phyloP scores from a whole-genome alignment of 2,797 vertebrate genomes.

The Xerus rutilus region DNA sequence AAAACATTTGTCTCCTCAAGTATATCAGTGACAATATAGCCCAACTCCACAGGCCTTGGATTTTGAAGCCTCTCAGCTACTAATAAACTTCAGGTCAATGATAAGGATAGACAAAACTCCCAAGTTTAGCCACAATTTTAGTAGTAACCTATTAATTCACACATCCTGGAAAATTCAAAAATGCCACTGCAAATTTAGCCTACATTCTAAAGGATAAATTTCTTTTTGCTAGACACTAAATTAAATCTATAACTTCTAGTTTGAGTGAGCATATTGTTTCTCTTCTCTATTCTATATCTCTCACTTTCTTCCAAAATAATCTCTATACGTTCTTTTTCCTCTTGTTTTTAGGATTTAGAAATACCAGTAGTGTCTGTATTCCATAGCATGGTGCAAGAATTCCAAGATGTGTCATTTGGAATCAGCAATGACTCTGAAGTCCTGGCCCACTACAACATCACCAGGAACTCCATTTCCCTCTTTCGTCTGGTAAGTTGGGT shows the following conservation, averaged over 20 bases:
- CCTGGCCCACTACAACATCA: conserved; percentile 89
- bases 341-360: conserved; percentile 89
- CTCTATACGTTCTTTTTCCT: neutral
- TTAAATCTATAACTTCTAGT: neutral
- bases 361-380: conserved; percentile 88
- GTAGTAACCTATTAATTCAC: neutral
- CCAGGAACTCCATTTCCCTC: conserved; percentile 88
- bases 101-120: neutral
- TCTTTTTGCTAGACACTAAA: neutral
- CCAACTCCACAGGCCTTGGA: neutral
- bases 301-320: neutral
- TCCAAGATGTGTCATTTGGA: conserved; percentile 90
- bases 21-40: rapidly evolving
- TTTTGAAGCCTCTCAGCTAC: neutral
- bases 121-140: neutral
- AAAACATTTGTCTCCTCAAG: neutral
- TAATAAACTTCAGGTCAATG: neutral
- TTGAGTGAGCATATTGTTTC: neutral
- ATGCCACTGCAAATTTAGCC: neutral
- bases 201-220: neutral
- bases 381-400: conserved; percentile 81
- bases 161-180: neutral
- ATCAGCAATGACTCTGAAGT: conserved; percentile 90
- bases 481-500: conserved; percentile 92
- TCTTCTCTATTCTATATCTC: neutral